phyloP scores from a whole-genome alignment of 2,888 invertebrate species.

The Drosophila atripex region DNA sequence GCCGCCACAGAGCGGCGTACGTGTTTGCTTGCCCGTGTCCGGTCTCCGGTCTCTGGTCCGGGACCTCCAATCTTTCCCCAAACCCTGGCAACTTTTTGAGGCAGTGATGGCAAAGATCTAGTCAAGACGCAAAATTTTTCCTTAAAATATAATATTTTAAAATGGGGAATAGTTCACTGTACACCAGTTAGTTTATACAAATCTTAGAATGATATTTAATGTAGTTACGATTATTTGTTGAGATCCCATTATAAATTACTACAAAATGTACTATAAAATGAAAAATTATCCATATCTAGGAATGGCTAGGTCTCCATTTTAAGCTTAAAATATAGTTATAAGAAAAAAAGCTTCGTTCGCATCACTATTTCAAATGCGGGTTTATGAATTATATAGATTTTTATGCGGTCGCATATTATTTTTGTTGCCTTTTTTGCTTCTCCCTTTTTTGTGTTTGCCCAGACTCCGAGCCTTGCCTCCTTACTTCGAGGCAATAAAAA shows the following conservation, averaged over 20 bases:
- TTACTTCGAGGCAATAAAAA: slow-evolving; percentile 63
- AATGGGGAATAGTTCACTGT: neutral
- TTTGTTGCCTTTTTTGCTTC: slow-evolving; percentile 62
- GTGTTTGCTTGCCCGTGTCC: slow-evolving; percentile 55
- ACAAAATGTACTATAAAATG: too few species aligned
- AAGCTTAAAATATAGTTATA: neutral
- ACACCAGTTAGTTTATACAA: neutral
- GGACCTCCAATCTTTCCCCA: slow-evolving; percentile 3
- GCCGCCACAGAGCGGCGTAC: slow-evolving; percentile 71
- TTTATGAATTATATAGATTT: slow-evolving; percentile 79
- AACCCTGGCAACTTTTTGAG: neutral
- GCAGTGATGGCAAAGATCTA: slow-evolving; percentile 20
- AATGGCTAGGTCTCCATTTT: too few species aligned
- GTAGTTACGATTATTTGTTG: neutral
- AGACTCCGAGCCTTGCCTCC: slow-evolving; percentile 27
- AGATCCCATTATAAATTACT: too few species aligned
- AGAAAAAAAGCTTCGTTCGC: neutral
- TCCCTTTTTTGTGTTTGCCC: slow-evolving; percentile 39
- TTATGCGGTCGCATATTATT: slow-evolving; percentile 79
- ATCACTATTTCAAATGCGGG: slow-evolving; percentile 41
- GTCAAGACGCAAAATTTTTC: neutral
- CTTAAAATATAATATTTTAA: neutral
- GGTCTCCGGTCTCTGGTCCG: slow-evolving; percentile 11
- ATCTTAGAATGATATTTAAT: neutral
- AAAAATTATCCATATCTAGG: too few species aligned